phyloP scores from a whole-genome alignment of 2,888 invertebrate genomes.

The Masnerella sp. region DNA sequence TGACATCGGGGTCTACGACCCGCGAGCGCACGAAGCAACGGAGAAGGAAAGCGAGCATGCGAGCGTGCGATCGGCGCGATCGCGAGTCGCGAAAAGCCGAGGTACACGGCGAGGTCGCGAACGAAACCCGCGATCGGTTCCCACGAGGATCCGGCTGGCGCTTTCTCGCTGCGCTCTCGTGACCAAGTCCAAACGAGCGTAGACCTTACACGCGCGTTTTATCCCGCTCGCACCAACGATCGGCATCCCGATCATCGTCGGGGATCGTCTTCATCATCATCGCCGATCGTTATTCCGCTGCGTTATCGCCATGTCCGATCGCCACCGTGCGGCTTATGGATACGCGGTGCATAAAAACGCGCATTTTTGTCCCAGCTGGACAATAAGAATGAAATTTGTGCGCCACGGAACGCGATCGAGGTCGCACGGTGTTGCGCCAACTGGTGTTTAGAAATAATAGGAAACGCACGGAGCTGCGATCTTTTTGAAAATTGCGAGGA shows the following conservation, averaged over 20 bases:
- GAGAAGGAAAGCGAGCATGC: constrained; percentile 49
- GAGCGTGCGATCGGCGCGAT: constrained; percentile 59
- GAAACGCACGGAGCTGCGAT: too few species aligned
- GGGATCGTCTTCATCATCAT: constrained; percentile 31
- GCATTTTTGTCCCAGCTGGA: too few species aligned
- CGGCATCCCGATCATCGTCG: constrained; percentile 10
- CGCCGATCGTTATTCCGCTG: constrained; percentile 38
- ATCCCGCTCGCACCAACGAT: constrained; percentile 62
- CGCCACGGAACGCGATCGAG: too few species aligned
- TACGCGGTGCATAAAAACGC: too few species aligned
- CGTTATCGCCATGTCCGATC: constrained; percentile 48
- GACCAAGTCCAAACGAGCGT: constrained; percentile 57
- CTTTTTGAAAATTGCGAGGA: too few species aligned
- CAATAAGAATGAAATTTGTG: too few species aligned
- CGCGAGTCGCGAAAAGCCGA: constrained; percentile 60
- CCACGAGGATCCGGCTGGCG: constrained; percentile 67
- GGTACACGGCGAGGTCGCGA: constrained; percentile 57
- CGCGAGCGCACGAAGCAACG: constrained; percentile 21
- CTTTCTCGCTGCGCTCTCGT: constrained; percentile 60
- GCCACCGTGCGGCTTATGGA: constrained; percentile 35
- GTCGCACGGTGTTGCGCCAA: too few species aligned
- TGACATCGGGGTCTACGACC: constrained; percentile 52
- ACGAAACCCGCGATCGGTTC: constrained; percentile 66
- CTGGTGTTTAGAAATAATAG: too few species aligned
- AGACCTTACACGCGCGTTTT: constrained; percentile 62